Conservation (phyloP, 1,140 invertebrate species). For the Drepana arcuata region DNA sequence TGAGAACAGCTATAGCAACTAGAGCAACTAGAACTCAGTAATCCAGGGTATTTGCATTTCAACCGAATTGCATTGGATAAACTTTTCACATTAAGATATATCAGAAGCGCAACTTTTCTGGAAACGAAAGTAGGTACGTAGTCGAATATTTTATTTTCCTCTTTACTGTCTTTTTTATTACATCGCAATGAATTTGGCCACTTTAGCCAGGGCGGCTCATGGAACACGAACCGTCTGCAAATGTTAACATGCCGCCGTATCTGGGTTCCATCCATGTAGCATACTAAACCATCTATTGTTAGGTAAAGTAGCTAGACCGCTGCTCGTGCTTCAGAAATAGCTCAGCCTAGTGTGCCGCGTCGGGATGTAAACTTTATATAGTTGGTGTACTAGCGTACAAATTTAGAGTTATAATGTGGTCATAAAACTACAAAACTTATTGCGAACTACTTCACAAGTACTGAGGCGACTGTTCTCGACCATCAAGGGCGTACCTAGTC, state of each 20-base stretch:
- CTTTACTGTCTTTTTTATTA: constrained; percentile 2
- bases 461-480: background rate
- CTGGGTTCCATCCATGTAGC: too few species aligned
- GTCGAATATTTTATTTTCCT: constrained; percentile 24
- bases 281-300: constrained; percentile 29
- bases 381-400: constrained; percentile 23
- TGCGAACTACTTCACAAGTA: constrained; percentile 13
- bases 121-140: too few species aligned
- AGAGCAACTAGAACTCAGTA: too few species aligned
- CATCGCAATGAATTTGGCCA: too few species aligned
- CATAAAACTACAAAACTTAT: constrained; percentile 30
- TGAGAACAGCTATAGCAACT: too few species aligned
- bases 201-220: too few species aligned
- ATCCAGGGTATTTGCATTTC: constrained; percentile 39
- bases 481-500: too few species aligned
- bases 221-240: too few species aligned
- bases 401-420: constrained; percentile 28
- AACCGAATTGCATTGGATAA: constrained; percentile 31
- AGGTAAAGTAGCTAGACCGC: constrained; percentile 31
- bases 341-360: constrained; percentile 16
- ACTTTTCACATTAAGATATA: constrained; percentile 44
- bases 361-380: constrained; percentile 40
- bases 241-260: too few species aligned
- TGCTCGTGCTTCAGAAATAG: constrained; percentile 39
- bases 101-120: constrained; percentile 21